phyloP scores from a whole-genome alignment of 2,113 vertebrate species.

The Origma solitaria region DNA sequence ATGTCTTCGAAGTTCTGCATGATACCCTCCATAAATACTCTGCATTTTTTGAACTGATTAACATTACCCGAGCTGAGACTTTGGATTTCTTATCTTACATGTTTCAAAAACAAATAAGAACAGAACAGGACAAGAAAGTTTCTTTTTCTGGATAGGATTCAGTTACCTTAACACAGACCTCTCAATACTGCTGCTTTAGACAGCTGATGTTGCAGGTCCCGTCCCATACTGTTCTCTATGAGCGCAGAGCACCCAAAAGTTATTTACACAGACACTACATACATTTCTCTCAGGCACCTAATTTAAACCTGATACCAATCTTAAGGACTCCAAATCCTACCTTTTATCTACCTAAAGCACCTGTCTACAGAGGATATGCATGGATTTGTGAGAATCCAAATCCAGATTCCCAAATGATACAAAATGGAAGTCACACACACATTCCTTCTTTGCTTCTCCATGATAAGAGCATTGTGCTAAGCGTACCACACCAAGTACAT shows the following conservation, averaged over 20 bases:
- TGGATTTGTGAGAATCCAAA: neutral
- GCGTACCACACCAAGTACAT: neutral
- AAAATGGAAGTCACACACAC: neutral
- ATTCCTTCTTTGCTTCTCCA: neutral
- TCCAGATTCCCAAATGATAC: neutral
- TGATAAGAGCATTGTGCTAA: neutral
- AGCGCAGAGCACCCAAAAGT: neutral
- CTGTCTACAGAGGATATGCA: neutral
- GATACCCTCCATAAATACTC: neutral
- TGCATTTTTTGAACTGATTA: neutral
- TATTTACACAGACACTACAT: neutral
- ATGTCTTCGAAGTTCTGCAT: neutral
- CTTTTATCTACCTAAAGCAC: neutral
- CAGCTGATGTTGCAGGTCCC: neutral
- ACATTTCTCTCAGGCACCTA: neutral
- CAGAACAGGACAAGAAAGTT: neutral
- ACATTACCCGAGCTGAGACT: neutral
- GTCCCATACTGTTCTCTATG: neutral
- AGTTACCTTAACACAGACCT: neutral
- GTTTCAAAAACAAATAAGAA: neutral
- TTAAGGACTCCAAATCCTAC: neutral
- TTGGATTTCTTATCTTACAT: neutral
- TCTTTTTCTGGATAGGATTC: neutral
- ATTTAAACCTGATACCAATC: neutral
- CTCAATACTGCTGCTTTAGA: neutral